Conservation (phyloP, 2,888 invertebrate genomes). For the Dynastes tityus region DNA sequence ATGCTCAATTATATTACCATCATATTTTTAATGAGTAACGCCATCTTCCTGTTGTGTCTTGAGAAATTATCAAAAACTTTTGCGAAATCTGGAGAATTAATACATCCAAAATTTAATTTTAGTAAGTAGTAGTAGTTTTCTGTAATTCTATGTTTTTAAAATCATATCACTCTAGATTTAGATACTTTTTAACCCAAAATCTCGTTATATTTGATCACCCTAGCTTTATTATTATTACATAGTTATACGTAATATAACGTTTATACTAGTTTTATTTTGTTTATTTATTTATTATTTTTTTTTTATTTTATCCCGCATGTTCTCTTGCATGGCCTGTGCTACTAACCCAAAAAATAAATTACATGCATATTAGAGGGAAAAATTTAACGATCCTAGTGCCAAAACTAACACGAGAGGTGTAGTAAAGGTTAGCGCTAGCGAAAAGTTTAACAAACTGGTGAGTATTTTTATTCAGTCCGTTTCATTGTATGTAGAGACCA, state of each 20-base stretch:
- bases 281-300: conserved; percentile 52
- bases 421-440: conserved; percentile 42
- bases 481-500: too few relatives aligned
- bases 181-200: background rate
- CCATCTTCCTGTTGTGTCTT: too few relatives aligned
- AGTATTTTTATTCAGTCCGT: conserved; percentile 23
- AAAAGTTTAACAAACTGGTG: conserved; percentile 47
- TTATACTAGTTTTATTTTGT: conserved; percentile 29
- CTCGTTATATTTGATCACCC: background rate
- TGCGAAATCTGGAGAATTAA: too few relatives aligned
- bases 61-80: too few relatives aligned
- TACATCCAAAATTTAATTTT: too few relatives aligned
- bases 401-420: conserved; percentile 44
- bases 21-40: too few relatives aligned
- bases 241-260: background rate
- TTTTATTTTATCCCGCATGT: conserved; percentile 40
- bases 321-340: conserved; percentile 42
- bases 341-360: conserved; percentile 31
- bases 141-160: background rate
- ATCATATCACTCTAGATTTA: background rate
- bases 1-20: too few relatives aligned
- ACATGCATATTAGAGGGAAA: conserved; percentile 60
- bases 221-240: background rate
- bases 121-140: too few relatives aligned
- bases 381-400: conserved; percentile 33